Base-by-base conservation (phyloP, 1,140 invertebrate species). In the Trichoplusia ni region DNA sequence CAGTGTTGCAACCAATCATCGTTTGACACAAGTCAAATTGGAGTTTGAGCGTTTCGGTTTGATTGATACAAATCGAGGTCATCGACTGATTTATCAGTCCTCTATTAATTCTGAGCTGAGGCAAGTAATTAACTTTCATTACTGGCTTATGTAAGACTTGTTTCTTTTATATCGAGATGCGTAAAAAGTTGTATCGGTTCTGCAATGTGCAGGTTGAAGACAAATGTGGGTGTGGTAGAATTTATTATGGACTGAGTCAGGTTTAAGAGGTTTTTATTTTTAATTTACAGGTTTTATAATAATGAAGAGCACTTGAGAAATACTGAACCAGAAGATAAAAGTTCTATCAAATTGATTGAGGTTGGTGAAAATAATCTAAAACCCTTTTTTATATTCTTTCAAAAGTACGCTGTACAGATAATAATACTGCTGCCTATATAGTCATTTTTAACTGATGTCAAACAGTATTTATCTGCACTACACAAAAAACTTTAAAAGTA, bases 1-100 rank as follows among this genome's bases (percentile, higher is more conserved):
- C 75, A 82, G 70, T 85, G 84, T 85, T 82, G 79, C 84, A 86
- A 86, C 84, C 84, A 86, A 87, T 90, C 82, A 88, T 86, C 83
- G 80, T 85, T 84, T 86, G 82, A 85, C 81, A 86, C 79, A 80
- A 83, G 78, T 84, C 82, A 74, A 88, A 86, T 85, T 82, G 79
- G 63, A 77, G 78, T 79, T 81, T 78, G 79, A 81, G 70, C 75
- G 76, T 71, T 81, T 73, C 69, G 69, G 75, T 85, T 81, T 82
- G 81, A 88, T 87, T 85, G 83, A 77, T 80, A 84, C 67, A 73
- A 86, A 90, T 82, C 75, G 81, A 87, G 85, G 84, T 73, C 83
- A 79, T 73, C 72, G 72, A 77, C 77, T 86, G 69, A 85, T 89
- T 85, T 82, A 86, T 84, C 77, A 82, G 70, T 64, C 54, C 38